phyloP scores from a whole-genome alignment of 2,888 invertebrate genomes.

The Sesia apiformis region DNA sequence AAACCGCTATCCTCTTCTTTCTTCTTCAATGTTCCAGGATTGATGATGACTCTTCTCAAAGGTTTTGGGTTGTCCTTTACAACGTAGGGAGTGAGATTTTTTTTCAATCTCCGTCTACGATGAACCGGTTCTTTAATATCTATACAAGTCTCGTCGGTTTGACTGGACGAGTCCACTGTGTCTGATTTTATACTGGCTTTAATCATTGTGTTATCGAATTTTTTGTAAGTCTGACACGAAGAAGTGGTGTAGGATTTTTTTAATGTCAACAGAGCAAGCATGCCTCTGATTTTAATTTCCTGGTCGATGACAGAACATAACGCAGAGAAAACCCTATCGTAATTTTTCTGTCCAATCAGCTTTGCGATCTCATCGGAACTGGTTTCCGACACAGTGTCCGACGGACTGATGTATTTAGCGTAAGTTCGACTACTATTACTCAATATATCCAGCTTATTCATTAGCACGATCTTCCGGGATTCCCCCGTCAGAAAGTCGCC shows the following conservation, averaged over 20 bases:
- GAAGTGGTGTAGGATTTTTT: slow-evolving; percentile 7
- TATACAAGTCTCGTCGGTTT: slow-evolving; percentile 28
- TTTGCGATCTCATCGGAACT: slow-evolving; percentile 37
- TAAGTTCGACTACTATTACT: slow-evolving; percentile 32
- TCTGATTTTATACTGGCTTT: not conserved
- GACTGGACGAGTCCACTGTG: slow-evolving; percentile 12
- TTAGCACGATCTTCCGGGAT: slow-evolving; percentile 27
- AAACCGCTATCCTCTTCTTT: not conserved
- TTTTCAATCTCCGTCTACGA: slow-evolving; percentile 15
- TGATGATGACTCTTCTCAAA: slow-evolving; percentile 24
- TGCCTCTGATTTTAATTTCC: slow-evolving; percentile 40
- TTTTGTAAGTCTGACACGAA: slow-evolving; percentile 4
- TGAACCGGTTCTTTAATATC: slow-evolving; percentile 10
- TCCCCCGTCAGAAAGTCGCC: slow-evolving; percentile 36
- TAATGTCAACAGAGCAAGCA: slow-evolving; percentile 35
- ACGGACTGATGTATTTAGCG: slow-evolving; percentile 23
- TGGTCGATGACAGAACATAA: slow-evolving; percentile 43
- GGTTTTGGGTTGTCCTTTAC: slow-evolving; percentile 22
- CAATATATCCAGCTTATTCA: slow-evolving; percentile 25
- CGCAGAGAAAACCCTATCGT: slow-evolving; percentile 38
- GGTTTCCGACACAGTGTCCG: slow-evolving; percentile 18
- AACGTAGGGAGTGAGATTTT: slow-evolving; percentile 30
- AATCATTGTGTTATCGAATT: not conserved
- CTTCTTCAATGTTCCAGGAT: slow-evolving; percentile 14
- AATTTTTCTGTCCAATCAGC: slow-evolving; percentile 49